Evolutionary conservation across 2,888 invertebrate genomes (phyloP), one percentile per base, ranked within the genome.

Genomic region (Drosophila limbata): DNA sequence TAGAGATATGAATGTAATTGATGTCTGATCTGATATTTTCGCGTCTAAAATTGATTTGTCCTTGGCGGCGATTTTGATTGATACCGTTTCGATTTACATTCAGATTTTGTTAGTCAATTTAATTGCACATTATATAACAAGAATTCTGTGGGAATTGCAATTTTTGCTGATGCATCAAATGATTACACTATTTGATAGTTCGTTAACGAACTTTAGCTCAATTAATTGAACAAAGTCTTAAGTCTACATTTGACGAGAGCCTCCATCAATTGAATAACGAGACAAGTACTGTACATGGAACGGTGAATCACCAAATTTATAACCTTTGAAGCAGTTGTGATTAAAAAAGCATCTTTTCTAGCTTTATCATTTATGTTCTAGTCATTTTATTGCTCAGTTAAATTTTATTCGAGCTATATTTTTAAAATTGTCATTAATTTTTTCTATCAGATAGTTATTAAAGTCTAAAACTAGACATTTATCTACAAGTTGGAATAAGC

Each of bases 11-110:
- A 10, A 10, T 17, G 45, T 28, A 45, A 37, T 25, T 13, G 13
- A 39, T 53, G 17, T 9, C 5, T 35, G 4, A 53, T 13, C 3
- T 28, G 13, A 6, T 8, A 40, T 19, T 15, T 4, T 44, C 4
- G 13, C 8, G 9, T 21, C 13, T 11, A 35, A 56, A 19, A 35
- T 31, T 13, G n/a, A 8, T 48, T 13, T 48, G 13, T 1, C 13
- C 19, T 21, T 56, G 37, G 19, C 63, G 66, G 52, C 64, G 42
- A 15, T 19, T 40, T 42, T 39, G 17, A 31, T 67, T 67, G 50
- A 67, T 40, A 60, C 10, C 25, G 25, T 51, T 44, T 73, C 52
- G 35, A 42, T 47, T 77, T 55, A 39, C 77, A 48, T n/a, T 44
- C 15, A 4, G 11, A 21, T 55, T 11, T 19, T 31, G 19, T 13